These are phyloP conservation scores for Tolmerus cingulatus DNA, from an alignment of 2,888 invertebrate species.

Conservation along the genomic window DNA sequence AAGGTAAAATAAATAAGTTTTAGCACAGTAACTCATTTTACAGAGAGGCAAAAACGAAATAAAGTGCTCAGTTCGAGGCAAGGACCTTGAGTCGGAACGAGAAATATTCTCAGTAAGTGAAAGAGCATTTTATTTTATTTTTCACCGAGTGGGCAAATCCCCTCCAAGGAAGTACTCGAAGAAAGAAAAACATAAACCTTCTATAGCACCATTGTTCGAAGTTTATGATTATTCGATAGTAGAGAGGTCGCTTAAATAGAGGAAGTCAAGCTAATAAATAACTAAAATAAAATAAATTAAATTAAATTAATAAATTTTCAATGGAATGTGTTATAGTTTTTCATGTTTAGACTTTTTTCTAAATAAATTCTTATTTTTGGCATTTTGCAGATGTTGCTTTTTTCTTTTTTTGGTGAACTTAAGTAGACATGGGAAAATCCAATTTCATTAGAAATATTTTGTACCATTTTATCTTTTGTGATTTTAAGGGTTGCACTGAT, in stretches of 20 bases:
- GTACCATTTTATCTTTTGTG: slow-evolving; percentile 21
- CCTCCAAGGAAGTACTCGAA: slow-evolving; percentile 18
- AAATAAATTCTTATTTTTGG: slow-evolving; percentile 50
- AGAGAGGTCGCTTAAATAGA: slow-evolving; percentile 21
- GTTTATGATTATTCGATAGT: slow-evolving; percentile 49
- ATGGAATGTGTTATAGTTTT: slow-evolving; percentile 45
- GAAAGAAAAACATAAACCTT: slow-evolving; percentile 55
- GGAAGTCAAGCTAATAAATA: slow-evolving; percentile 30
- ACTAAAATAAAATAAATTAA: slow-evolving; percentile 31
- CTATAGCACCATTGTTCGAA: slow-evolving; percentile 59
- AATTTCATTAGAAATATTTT: slow-evolving; percentile 36
- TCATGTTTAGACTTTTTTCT: slow-evolving; percentile 44
- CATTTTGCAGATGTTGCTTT: slow-evolving; percentile 41
- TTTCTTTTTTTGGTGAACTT: slow-evolving; percentile 14
- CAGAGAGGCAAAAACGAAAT: slow-evolving; percentile 6
- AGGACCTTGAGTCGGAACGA: slow-evolving; percentile 22
- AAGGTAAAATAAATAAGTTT: slow-evolving; percentile 28
- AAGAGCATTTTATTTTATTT: slow-evolving; percentile 35
- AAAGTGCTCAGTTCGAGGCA: slow-evolving; percentile 22
- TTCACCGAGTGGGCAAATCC: not conserved
- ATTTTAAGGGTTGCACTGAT: slow-evolving; percentile 1
- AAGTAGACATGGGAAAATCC: slow-evolving; percentile 28
- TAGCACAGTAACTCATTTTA: slow-evolving; percentile 1
- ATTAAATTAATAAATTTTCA: slow-evolving; percentile 44
- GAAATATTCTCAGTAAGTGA: slow-evolving; percentile 47